Evolutionary conservation across 2,113 vertebrate species (phyloP).

Genomic region (Cnemophilus loriae): DNA sequence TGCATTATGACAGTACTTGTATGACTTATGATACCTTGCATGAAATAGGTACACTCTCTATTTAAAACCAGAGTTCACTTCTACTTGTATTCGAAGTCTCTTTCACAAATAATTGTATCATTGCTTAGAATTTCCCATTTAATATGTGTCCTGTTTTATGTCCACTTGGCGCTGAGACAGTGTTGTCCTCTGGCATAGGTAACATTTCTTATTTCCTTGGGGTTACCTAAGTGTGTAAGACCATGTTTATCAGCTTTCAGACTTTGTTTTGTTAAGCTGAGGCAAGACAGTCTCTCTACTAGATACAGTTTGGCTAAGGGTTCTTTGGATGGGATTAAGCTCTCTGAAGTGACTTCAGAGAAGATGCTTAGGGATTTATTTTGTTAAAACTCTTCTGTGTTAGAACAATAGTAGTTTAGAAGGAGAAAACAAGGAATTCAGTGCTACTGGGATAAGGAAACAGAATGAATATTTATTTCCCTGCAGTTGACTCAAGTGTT

Average conservation of each 20-base stretch:
- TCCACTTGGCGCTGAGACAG: not conserved
- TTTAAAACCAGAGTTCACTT: not conserved
- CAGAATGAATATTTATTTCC: not conserved
- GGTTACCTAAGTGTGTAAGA: not conserved
- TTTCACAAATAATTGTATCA: not conserved
- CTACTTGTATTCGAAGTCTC: not conserved
- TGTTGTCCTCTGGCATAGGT: not conserved
- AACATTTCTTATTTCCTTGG: not conserved
- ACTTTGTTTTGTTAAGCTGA: not conserved
- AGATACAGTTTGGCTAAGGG: not conserved
- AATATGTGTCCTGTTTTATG: not conserved
- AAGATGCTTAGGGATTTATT: constrained; percentile 11
- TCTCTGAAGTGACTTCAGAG: not conserved
- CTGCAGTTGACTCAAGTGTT: not conserved
- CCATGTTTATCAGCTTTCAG: not conserved
- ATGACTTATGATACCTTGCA: not conserved
- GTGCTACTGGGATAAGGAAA: not conserved
- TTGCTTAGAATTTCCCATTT: not conserved
- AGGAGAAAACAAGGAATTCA: not conserved
- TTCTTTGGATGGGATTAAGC: constrained; percentile 2
- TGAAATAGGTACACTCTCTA: not conserved
- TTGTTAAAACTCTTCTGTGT: not conserved
- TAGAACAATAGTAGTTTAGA: not conserved
- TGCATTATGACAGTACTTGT: not conserved
- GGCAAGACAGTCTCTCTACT: not conserved